phyloP scores from a whole-genome alignment of 2,888 invertebrate species.

The Scaeva pyrastri region DNA sequence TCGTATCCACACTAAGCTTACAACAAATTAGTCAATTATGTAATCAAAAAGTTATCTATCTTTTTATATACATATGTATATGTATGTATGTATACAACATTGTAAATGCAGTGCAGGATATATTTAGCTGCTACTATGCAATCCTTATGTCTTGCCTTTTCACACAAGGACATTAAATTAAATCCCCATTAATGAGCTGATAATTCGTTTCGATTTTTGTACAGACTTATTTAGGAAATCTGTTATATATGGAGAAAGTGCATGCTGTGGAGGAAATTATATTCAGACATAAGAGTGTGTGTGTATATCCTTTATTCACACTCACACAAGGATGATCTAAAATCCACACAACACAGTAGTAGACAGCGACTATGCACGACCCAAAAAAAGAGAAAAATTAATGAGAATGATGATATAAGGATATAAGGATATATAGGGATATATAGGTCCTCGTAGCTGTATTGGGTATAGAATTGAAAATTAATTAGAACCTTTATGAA shows the following conservation, averaged over 20 bases:
- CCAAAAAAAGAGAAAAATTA: neutral
- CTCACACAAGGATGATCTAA: neutral
- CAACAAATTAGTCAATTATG: slow-evolving; percentile 25
- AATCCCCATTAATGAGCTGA: slow-evolving; percentile 53
- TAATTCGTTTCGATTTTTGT: slow-evolving; percentile 47
- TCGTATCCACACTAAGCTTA: neutral
- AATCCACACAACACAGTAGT: neutral
- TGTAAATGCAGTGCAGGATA: too few relatives aligned
- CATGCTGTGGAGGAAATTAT: neutral
- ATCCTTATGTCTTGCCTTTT: neutral
- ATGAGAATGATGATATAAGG: slow-evolving; percentile 24
- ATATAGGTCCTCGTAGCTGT: too few relatives aligned
- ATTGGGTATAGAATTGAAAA: slow-evolving; percentile 61
- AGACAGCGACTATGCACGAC: neutral
- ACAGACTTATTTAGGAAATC: slow-evolving; percentile 21
- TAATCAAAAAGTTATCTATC: slow-evolving; percentile 24
- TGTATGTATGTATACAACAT: neutral
- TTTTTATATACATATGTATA: neutral
- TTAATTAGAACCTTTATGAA: slow-evolving; percentile 62
- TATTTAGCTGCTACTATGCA: neutral
- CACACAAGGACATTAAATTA: slow-evolving; percentile 46
- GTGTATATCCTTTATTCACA: slow-evolving; percentile 11
- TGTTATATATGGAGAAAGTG: slow-evolving; percentile 30
- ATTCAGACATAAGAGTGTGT: slow-evolving; percentile 2
- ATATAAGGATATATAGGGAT: slow-evolving; percentile 2